Base-by-base conservation (phyloP, 2,888 invertebrate species). In the Apodemia zela region DNA sequence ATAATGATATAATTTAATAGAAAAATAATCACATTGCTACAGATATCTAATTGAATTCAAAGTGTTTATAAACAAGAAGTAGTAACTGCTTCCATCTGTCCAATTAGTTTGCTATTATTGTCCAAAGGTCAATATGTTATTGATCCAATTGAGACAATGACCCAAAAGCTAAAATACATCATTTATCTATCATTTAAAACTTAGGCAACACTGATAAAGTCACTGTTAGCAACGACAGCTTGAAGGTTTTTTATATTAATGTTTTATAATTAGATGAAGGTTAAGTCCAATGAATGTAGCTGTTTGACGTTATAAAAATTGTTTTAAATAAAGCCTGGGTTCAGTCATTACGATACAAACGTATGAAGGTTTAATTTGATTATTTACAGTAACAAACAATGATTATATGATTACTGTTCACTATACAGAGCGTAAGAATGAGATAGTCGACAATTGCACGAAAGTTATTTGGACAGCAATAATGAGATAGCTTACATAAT, bases 201-300 rank as follows among this genome's bases (percentile, higher is more conserved):
- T 21, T 25, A 25, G 21, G 13, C 13, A 51, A 25, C 51, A 51
- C 4, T 51, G 21, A 21, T 21, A 18, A 25, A 13, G 5, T 21
- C 21, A 51, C 25, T 13, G 21, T 51, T 51, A 21, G 25, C 25
- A 18, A 13, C 21, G 25, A 13, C 18, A 51, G 51, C 13, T 42
- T 25, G 51, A 51, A 51, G 51, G 51, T 51, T 51, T 51, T 11
- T 11, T 51, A 17, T 51, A 51, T 6, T 25, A 21, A 15, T 42
- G 51, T 54, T 54, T 54, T 89, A 89, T 89, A 89, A 84, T 75
- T 89, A 89, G 89, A 78, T 71, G 88, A 89, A 90, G 89, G 89
- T 89, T 72, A 70, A 6, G 7, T 45, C n/a, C 4, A 7, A 15
- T 45, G 45, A n/a, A n/a, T 45, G n/a, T n/a, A n/a, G n/a, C n/a